phyloP scores from a whole-genome alignment of 2,888 invertebrate species.

The Lydus trimaculatus region DNA sequence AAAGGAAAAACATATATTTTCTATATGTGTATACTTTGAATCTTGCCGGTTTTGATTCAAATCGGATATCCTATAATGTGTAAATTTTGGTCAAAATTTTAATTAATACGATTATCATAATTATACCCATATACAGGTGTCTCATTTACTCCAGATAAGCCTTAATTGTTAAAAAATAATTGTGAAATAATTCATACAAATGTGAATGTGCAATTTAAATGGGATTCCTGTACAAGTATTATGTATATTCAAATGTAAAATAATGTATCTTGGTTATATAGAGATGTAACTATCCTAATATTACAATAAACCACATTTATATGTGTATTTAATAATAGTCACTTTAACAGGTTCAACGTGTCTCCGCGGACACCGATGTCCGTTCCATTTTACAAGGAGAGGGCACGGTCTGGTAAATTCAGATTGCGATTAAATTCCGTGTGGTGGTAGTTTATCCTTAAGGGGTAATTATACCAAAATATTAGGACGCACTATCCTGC shows the following conservation, averaged over 20 bases:
- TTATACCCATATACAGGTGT: not conserved
- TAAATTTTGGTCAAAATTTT: not conserved
- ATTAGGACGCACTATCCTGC: too few relatives aligned
- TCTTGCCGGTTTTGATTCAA: constrained; percentile 5
- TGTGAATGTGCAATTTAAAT: not conserved
- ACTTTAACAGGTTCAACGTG: too few relatives aligned
- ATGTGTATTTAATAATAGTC: too few relatives aligned
- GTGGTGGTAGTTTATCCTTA: too few relatives aligned
- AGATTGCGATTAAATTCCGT: too few relatives aligned
- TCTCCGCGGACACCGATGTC: too few relatives aligned
- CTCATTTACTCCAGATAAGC: too few relatives aligned
- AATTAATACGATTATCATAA: not conserved
- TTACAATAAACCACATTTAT: not conserved
- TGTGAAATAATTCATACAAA: too few relatives aligned
- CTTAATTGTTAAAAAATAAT: too few relatives aligned
- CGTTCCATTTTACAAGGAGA: too few relatives aligned
- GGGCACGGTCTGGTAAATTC: too few relatives aligned
- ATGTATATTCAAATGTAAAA: constrained; percentile 2
- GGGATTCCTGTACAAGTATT: not conserved
- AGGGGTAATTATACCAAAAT: too few relatives aligned
- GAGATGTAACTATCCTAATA: not conserved
- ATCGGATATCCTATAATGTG: not conserved
- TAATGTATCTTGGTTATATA: not conserved
- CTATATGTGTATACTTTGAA: not conserved
- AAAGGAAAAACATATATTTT: not conserved